phyloP scores from a whole-genome alignment of 2,888 invertebrate genomes.

The Drosophila colorata region DNA sequence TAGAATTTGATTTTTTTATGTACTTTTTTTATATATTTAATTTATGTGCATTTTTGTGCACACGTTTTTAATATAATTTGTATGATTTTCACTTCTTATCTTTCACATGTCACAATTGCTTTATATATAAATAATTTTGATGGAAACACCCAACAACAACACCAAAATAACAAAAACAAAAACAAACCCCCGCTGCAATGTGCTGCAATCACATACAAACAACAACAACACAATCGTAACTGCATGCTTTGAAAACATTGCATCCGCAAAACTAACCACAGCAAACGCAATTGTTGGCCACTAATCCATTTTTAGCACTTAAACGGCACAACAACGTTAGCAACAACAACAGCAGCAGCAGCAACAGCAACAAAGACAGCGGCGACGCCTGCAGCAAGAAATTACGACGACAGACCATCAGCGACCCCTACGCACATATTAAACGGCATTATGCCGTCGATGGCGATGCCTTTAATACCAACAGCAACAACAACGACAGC shows the following conservation, averaged over 20 bases:
- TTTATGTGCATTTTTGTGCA: conserved; percentile 6
- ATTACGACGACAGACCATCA: conserved; percentile 83
- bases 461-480: conserved; percentile 61
- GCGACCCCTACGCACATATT: conserved; percentile 83
- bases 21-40: background rate
- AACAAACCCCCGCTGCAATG: conserved; percentile 7
- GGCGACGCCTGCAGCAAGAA: conserved; percentile 69
- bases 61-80: conserved; percentile 27
- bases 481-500: conserved; percentile 41
- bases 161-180: background rate
- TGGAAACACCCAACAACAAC: conserved; percentile 17
- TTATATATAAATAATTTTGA: conserved; percentile 30
- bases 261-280: conserved; percentile 67
- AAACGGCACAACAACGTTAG: conserved; percentile 59
- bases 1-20: background rate
- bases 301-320: conserved; percentile 85
- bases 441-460: conserved; percentile 67
- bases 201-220: conserved; percentile 18
- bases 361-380: conserved; percentile 39
- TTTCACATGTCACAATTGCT: conserved; percentile 59
- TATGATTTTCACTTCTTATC: conserved; percentile 48
- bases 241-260: conserved; percentile 43
- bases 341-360: conserved; percentile 57
- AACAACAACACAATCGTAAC: conserved; percentile 42
- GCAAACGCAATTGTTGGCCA: conserved; percentile 72